Base-by-base conservation (phyloP, 2,113 vertebrate species). In the Zingel zingel region DNA sequence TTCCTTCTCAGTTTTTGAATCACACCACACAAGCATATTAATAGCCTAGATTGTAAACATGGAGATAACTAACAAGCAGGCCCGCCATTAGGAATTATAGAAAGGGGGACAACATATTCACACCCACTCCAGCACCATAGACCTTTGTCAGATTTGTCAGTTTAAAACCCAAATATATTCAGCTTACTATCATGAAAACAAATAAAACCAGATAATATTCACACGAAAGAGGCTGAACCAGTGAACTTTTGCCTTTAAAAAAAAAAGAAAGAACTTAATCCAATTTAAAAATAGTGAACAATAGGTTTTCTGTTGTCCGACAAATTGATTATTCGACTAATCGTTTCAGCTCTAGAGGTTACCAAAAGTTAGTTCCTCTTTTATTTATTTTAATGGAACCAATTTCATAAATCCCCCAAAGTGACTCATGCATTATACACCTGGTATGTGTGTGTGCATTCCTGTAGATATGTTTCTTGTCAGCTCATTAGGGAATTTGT, bases 401-500 rank as follows among this genome's bases (percentile, higher is more conserved):
- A 14, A 43, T 3, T 1, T 43, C 6, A 59, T 10, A 1, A 1
- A n/a, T 47, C 6, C 8, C 21, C 14, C 6, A 7, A 9, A 33
- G 16, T 73, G 48, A 74, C 21, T 51, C 27, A 18, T 78, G 30
- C 33, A 16, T 25, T 47, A 12, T 51, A 11, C 3, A 4, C 1
- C 1, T 53, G 0, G 0, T 59, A 11, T 56, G n/a, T 36, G 0
- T 27, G 36, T 50, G 36, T 54, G 30, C 27, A 75, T 72, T 83
- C 69, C 39, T 56, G 53, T 8, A 47, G 11, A 57, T 48, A 45
- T 11, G 8, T 59, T 72, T 51, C 19, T 33, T 18, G 0, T 83
- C 45, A 50, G 56, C 65, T 50, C 79, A 71, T 72, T 0, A 1
- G 19, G 15, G 21, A 53, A 51, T 81, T 21, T 81, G 64, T 78